Evolutionary conservation across 92 coral and sea anemone species (phyloP).

Genomic region (Epizoanthus scotinus): DNA sequence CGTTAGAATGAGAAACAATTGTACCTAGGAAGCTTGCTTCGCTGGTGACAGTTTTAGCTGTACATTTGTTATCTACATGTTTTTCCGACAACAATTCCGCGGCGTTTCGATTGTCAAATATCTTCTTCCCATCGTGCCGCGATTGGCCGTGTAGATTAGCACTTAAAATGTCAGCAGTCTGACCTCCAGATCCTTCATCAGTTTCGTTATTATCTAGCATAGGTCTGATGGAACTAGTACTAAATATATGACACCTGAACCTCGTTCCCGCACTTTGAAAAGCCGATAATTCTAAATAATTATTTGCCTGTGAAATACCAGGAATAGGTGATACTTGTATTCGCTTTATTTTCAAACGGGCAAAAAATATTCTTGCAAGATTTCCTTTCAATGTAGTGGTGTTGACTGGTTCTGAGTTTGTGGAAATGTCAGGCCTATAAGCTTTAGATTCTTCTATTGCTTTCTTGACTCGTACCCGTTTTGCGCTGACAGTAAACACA

Average conservation of each 20-base stretch:
- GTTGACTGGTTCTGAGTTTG: not conserved
- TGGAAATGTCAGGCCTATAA: not conserved
- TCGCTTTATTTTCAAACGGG: not conserved
- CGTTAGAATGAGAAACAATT: too few species aligned
- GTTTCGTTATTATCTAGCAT: not conserved
- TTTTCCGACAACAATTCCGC: too few species aligned
- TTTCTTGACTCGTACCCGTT: conserved; percentile 72
- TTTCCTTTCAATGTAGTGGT: not conserved
- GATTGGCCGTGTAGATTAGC: not conserved
- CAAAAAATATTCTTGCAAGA: not conserved
- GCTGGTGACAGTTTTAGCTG: too few species aligned
- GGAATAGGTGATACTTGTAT: conserved; percentile 1
- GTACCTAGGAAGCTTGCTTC: too few species aligned
- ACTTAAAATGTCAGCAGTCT: not conserved
- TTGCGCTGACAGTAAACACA: conserved; percentile 95
- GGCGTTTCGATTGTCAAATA: too few species aligned
- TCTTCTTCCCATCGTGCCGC: too few species aligned
- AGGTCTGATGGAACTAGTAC: not conserved
- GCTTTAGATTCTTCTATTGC: conserved; percentile 61
- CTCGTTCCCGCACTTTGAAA: not conserved
- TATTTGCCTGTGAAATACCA: not conserved
- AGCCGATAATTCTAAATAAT: not conserved
- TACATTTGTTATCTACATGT: too few species aligned
- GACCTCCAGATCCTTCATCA: not conserved
- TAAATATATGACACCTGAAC: not conserved